A percentile compares a stretch with the other conserved stretches of the same genome.
Evolutionary conservation across 2,797 vertebrate genomes (phyloP).

Genomic region (Cyprinella venusta): DNA sequence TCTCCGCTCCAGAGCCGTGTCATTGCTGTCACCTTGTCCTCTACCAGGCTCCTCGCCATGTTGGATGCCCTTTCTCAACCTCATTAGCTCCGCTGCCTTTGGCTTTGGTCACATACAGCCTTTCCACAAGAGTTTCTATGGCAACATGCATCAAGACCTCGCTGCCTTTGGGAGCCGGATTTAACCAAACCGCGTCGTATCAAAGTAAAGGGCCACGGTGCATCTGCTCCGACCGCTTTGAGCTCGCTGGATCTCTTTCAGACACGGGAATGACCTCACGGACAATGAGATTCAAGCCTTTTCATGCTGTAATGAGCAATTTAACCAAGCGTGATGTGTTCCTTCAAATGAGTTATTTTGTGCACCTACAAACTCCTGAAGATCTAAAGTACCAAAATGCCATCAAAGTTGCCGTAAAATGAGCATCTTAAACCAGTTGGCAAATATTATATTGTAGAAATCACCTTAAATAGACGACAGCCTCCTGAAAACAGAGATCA

Average conservation of each 20-base stretch:
- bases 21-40: conserved; percentile 57
- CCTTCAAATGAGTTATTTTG: neutral
- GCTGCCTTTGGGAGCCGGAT: conserved; percentile 48
- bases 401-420: neutral
- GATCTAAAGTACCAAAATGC: no score
- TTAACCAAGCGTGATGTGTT: conserved; percentile 12
- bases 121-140: conserved; percentile 65
- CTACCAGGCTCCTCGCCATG: conserved; percentile 40
- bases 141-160: conserved; percentile 59
- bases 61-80: conserved; percentile 60
- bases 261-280: conserved; percentile 11
- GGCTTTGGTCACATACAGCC: conserved; percentile 59
- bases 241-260: neutral
- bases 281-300: conserved; percentile 10
- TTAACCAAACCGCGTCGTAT: conserved; percentile 46
- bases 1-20: conserved; percentile 20
- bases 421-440: neutral
- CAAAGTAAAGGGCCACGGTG: conserved; percentile 30
- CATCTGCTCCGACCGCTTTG: conserved; percentile 36
- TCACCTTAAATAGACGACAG: neutral
- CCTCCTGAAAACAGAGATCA: neutral
- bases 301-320: conserved; percentile 29
- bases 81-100: conserved; percentile 63
- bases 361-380: neutral
- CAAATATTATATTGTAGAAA: neutral